Evolutionary conservation across 2,797 vertebrate species (phyloP).

Genomic region (Benthosema pterotum): DNA sequence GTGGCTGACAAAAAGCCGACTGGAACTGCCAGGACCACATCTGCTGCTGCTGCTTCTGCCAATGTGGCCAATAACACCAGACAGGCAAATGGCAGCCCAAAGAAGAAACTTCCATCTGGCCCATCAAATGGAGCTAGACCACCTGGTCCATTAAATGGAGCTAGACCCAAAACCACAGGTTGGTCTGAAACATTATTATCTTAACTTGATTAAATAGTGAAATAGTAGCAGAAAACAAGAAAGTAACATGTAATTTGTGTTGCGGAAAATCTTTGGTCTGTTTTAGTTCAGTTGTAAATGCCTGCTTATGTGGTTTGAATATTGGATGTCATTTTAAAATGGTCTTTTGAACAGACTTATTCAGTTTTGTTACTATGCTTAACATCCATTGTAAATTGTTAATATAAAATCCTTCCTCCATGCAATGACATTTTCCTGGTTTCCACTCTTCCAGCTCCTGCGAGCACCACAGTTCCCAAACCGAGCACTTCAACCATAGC

Average conservation of each 20-base stretch:
- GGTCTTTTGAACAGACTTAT: too few relatives aligned
- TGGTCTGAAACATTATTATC: conserved; percentile 4
- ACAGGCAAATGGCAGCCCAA: conserved; percentile 33
- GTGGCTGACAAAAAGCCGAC: conserved; percentile 63
- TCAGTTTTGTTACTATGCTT: too few relatives aligned
- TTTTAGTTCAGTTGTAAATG: too few relatives aligned
- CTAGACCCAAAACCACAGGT: conserved; percentile 73
- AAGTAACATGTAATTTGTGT: too few relatives aligned
- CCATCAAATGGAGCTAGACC: conserved; percentile 54
- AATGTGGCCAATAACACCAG: conserved; percentile 53
- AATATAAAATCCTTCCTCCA: not conserved
- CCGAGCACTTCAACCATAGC: conserved; percentile 34
- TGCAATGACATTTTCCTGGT: not conserved
- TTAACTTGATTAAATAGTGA: too few relatives aligned
- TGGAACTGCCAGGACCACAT: conserved; percentile 46
- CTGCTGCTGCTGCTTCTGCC: conserved; percentile 38
- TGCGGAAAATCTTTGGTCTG: too few relatives aligned
- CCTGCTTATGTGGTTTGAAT: too few relatives aligned
- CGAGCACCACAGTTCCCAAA: conserved; percentile 57
- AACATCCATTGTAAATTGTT: too few relatives aligned
- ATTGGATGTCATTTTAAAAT: too few relatives aligned
- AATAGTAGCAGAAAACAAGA: too few relatives aligned
- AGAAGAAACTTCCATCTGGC: conserved; percentile 54
- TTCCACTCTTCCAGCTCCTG: conserved; percentile 33
- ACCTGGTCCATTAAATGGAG: conserved; percentile 26